A percentile compares a stretch with the other conserved stretches of the same genome.
Evolutionary conservation across 2,113 vertebrate species (phyloP).

Genomic region (Silurus asotus): DNA sequence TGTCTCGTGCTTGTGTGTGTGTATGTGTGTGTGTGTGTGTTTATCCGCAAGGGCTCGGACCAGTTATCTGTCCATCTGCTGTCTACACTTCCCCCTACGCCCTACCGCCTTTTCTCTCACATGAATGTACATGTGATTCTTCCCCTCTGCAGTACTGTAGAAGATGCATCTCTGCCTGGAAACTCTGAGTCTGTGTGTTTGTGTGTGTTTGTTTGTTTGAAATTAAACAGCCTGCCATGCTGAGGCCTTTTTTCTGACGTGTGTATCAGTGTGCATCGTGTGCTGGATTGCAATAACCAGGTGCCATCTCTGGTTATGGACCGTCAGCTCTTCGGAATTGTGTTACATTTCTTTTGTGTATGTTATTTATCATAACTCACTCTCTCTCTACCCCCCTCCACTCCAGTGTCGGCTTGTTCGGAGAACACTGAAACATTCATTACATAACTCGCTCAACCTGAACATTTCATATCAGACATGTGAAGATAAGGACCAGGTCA

Average conservation of each 20-base stretch:
- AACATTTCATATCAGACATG: constrained; percentile 68
- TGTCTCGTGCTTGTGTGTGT: constrained; percentile 69
- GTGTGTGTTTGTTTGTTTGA: constrained; percentile 59
- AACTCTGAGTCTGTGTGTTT: constrained; percentile 55
- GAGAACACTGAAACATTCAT: constrained; percentile 63
- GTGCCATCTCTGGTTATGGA: constrained; percentile 71
- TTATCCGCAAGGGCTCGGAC: constrained; percentile 39
- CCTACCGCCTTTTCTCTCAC: constrained; percentile 44
- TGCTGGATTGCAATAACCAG: constrained; percentile 68
- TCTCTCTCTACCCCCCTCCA: constrained; percentile 60
- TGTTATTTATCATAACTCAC: constrained; percentile 65
- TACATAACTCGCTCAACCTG: constrained; percentile 60
- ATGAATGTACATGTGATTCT: constrained; percentile 45
- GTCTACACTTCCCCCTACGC: constrained; percentile 35
- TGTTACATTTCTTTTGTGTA: constrained; percentile 35
- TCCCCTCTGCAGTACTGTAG: constrained; percentile 68
- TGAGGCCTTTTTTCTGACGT: constrained; percentile 62
- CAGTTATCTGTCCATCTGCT: constrained; percentile 42
- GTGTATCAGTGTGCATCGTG: constrained; percentile 42
- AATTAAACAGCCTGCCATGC: constrained; percentile 63
- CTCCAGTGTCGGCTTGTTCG: constrained; percentile 71
- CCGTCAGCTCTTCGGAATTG: constrained; percentile 51
- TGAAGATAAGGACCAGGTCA: constrained; percentile 60
- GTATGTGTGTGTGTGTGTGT: constrained; percentile 39
- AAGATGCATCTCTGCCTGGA: constrained; percentile 72